Evolutionary conservation across 1,140 invertebrate species (phyloP), one percentile per base, ranked within the genome.

Genomic region (Lineus longissimus): DNA sequence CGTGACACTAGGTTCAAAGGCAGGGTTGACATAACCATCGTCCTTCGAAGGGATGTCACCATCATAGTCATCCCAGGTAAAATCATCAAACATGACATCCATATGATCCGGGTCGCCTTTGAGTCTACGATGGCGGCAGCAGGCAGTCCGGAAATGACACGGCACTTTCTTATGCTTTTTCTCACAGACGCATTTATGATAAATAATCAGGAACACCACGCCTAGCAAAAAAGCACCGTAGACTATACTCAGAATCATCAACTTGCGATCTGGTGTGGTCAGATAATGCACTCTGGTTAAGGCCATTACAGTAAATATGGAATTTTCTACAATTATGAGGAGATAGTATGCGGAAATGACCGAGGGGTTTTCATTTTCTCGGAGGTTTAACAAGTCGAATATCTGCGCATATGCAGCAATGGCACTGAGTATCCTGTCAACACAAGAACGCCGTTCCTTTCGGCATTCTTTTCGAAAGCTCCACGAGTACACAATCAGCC

Each of bases 21-120:
- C 55, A 7, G n/a, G 23, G 27, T 57, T 57, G 6, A 29, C 55
- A 25, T 29, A 57, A 25, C 55, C 23, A 11, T 57, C 17, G 4
- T 25, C n/a, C 23, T 33, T 57, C 30, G 15, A 19, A 7, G 23
- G 55, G 7, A 57, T 57, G 6, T 57, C 55, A 6, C 23, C 55
- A 19, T 57, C 55, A 19, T 57, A 57, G 27, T 25, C 55, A 25
- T 57, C 55, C 55, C 55, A 57, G 11, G n/a, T 25, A 9, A 57
- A 29, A 11, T 57, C 55, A 57, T 57, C 55, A 33, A 19, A 19
- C 30, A 29, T 33, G 30, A 57, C 27, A 7, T 57, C 55, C 6
- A 51, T 7, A 4, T 51, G n/a, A 19, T 51, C 25, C 6, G 25
- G 25, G n/a, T 57, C 55, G 30, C 9, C 4, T 27, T 25, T 57